A percentile compares a stretch with the other conserved stretches of the same genome.
Evolutionary conservation across 2,888 invertebrate species (phyloP).

Genomic region (Drosophila limbata): DNA sequence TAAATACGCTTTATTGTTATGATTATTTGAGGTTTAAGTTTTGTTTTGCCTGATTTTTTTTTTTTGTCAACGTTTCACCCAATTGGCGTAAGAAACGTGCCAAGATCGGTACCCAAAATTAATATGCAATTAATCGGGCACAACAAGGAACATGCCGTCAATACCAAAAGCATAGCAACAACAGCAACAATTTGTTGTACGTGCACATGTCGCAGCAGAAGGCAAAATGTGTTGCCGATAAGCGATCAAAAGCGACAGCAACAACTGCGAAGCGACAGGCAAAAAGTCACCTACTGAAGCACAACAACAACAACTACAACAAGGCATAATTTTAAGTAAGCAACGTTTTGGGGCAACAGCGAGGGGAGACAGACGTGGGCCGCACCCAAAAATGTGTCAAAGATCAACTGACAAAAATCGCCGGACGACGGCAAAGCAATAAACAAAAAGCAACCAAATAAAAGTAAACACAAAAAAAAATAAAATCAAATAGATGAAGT

Average conservation of each 20-base stretch:
- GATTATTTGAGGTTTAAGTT: slow-evolving; percentile 52
- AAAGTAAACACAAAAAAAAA: slow-evolving; percentile 22
- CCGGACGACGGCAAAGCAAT: slow-evolving; percentile 60
- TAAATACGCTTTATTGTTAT: slow-evolving; percentile 69
- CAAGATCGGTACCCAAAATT: slow-evolving; percentile 75
- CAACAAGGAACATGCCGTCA: slow-evolving; percentile 74
- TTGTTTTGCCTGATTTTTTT: slow-evolving; percentile 6
- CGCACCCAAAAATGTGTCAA: slow-evolving; percentile 82
- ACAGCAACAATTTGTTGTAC: slow-evolving; percentile 63
- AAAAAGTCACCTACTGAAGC: slow-evolving; percentile 77
- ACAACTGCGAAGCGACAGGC: slow-evolving; percentile 64
- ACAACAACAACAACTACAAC: slow-evolving; percentile 37
- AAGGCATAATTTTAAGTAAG: slow-evolving; percentile 41
- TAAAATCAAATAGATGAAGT: background rate
- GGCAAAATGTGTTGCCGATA: slow-evolving; percentile 60
- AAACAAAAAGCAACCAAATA: slow-evolving; percentile 48
- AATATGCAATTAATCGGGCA: slow-evolving; percentile 83
- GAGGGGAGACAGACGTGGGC: slow-evolving; percentile 42
- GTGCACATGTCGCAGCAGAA: slow-evolving; percentile 72
- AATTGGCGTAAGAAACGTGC: slow-evolving; percentile 76
- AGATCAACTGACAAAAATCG: slow-evolving; percentile 82
- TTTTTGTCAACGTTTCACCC: slow-evolving; percentile 64
- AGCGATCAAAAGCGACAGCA: slow-evolving; percentile 67
- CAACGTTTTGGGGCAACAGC: slow-evolving; percentile 22
- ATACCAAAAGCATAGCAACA: slow-evolving; percentile 58